Base-by-base conservation (phyloP, 2,888 invertebrate genomes). In the Nymphalis urticae region DNA sequence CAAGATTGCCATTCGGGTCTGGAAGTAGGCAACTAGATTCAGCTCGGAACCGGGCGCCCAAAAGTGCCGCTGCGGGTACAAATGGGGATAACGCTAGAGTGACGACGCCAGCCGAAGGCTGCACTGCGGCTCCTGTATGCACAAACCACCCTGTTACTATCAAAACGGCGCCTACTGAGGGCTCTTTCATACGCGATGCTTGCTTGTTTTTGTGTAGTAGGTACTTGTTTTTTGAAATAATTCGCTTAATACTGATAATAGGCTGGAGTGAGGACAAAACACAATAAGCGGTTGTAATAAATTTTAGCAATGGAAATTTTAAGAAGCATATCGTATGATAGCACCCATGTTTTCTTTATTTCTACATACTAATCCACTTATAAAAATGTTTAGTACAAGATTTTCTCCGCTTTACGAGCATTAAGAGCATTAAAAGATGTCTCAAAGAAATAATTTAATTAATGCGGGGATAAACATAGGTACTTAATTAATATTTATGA, bases 1-100 rank as follows among this genome's bases (percentile, higher is more conserved):
- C 96, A 90, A 96, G 95, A 85, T 95, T 94, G 93, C 96, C 97
- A 90, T 96, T 96, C 79, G 95, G 94, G 94, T 96, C 96, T 95
- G 94, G 94, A 94, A 96, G 94, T 94, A 95, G 95, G 93, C 95
- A 95, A 93, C 95, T 95, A 94, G 95, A 95, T 94, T 95, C 95
- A 94, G 95, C 95, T 87, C 95, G 95, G 93, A 95, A 95, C 92
- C 96, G 94, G 88, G 95, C 96, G 88, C 95, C 96, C 93, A 96
- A 93, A 85, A 96, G 94, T 91, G 96, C 95, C 93, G 95, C 96
- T 96, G 95, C 95, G 93, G 93, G 93, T 90, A 93, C 93, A 93
- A 93, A 93, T 92, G 93, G 93, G 90, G 93, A 93, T 92, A 93
- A 93, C 91, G 93, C 93, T 92, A 93, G 93, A 93, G 93, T 93